Evolutionary conservation across 2,888 invertebrate species (phyloP).

Genomic region (Drosophila pseudotalamancana): DNA sequence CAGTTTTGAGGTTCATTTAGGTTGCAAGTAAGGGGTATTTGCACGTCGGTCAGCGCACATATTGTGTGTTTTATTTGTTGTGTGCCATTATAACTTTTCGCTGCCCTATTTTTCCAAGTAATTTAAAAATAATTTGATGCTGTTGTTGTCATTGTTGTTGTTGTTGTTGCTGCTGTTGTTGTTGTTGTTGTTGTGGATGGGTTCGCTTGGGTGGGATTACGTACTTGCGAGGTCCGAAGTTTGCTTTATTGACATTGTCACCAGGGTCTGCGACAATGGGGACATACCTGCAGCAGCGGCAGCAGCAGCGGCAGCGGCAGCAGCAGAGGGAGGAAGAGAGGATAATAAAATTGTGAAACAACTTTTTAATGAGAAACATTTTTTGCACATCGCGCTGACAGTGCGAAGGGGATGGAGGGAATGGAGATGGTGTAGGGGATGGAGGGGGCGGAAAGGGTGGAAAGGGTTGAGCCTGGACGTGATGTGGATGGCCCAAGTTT

Average conservation of each 20-base stretch:
- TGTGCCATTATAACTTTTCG: slow-evolving; percentile 54
- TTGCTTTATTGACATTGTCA: slow-evolving; percentile 78
- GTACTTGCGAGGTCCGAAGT: slow-evolving; percentile 51
- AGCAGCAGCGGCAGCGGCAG: slow-evolving; percentile 11
- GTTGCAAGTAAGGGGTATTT: slow-evolving; percentile 1
- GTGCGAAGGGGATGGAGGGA: not conserved
- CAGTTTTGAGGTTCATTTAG: not conserved
- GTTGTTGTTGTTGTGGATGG: slow-evolving; percentile 1
- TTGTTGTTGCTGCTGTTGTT: slow-evolving; percentile 10
- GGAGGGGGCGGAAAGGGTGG: too few relatives aligned
- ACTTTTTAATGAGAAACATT: slow-evolving; percentile 78
- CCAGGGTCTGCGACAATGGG: slow-evolving; percentile 60
- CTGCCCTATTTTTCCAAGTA: slow-evolving; percentile 68
- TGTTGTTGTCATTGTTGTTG: slow-evolving; percentile 18
- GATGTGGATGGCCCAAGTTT: slow-evolving; percentile 7
- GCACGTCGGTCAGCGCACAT: not conserved
- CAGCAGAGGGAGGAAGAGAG: slow-evolving; percentile 29
- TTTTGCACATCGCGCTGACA: slow-evolving; percentile 64
- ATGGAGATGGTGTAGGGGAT: too few relatives aligned
- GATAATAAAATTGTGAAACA: slow-evolving; percentile 78
- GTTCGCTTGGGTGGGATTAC: slow-evolving; percentile 5
- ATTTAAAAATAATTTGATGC: slow-evolving; percentile 72
- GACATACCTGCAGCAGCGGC: slow-evolving; percentile 52
- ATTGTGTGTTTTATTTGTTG: slow-evolving; percentile 14
- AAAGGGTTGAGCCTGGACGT: not conserved